Conservation (phyloP, 1,140 invertebrate species). For the Semibalanus balanoides region DNA sequence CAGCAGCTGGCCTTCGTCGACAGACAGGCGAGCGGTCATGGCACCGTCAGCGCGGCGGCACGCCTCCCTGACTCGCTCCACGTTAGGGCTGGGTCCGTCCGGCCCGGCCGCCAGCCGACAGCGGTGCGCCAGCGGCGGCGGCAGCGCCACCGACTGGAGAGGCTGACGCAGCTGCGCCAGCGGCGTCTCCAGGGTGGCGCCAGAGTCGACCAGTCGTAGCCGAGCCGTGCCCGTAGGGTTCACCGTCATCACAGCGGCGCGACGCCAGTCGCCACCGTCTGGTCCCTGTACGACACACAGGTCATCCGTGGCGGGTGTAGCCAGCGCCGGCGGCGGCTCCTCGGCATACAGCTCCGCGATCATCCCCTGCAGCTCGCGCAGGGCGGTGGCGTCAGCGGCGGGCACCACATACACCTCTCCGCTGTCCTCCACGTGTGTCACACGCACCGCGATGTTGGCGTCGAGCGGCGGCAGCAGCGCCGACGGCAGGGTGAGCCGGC, state of each 20-base stretch:
- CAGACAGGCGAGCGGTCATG: background rate
- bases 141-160: background rate
- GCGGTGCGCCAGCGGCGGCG: background rate
- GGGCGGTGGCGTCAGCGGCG: background rate
- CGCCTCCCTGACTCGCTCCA: no score
- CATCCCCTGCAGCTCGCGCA: background rate
- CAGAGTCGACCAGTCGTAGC: background rate
- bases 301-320: background rate
- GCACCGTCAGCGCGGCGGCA: no score
- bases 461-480: background rate
- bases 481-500: background rate
- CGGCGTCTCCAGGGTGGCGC: background rate
- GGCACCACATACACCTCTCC: background rate
- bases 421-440: background rate
- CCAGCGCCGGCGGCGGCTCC: background rate
- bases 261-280: background rate
- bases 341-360: background rate
- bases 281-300: background rate
- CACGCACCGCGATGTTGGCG: background rate
- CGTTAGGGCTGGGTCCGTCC: no score
- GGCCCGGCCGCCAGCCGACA: background rate
- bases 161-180: background rate
- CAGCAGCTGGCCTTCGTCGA: background rate
- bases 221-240: no score
- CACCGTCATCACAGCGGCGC: background rate